Base-by-base conservation (phyloP, 2,888 invertebrate species). In the Trachelus iudaicus region DNA sequence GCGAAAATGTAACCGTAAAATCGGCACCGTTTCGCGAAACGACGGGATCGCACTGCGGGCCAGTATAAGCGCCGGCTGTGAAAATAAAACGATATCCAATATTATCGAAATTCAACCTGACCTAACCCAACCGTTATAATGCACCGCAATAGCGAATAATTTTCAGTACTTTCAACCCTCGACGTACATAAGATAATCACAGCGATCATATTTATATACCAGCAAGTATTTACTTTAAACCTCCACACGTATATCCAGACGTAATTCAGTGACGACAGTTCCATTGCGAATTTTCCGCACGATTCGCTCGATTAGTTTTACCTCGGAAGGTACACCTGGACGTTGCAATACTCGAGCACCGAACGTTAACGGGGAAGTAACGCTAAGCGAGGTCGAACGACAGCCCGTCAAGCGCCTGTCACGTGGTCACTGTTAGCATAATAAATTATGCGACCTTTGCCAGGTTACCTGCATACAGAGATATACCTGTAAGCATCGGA, bases 381-480 rank as follows among this genome's bases (percentile, higher is more conserved):
- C 40, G 40, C 23, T 56, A 56, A 56, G 15, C 40, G 23, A 23
- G 23, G 40, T 23, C 9, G 6, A 56, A 23, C 23, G 23, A 9
- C 23, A 23, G 15, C 23, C 40, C 40, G 23, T 56, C 40, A 56
- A 56, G 40, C 40, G 31, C 92, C 85, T 23, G 86, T 87, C 23
- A 85, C 83, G 4, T 81, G 73, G 69, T 84, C 92, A 1, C 23
- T 56, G 40, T 56, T 56, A 94, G 94, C 15, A 15, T 23, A 56
- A 75, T 75, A 33, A 75, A 75, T 75, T 37, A 75, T 75, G 69
- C 76, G 76, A 34, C 56, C 82, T 73, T 79, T 76, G 75, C 77
- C 73, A 23, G 23, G 23, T 6, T 23, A 23, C 23, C 40, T 56
- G 23, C 40, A 56, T 23, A 56, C 9, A 56, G 40, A 56, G 23